These are phyloP conservation scores for Hyposoter didymator DNA, from an alignment of 2,888 invertebrate species.

Conservation along the genomic window DNA sequence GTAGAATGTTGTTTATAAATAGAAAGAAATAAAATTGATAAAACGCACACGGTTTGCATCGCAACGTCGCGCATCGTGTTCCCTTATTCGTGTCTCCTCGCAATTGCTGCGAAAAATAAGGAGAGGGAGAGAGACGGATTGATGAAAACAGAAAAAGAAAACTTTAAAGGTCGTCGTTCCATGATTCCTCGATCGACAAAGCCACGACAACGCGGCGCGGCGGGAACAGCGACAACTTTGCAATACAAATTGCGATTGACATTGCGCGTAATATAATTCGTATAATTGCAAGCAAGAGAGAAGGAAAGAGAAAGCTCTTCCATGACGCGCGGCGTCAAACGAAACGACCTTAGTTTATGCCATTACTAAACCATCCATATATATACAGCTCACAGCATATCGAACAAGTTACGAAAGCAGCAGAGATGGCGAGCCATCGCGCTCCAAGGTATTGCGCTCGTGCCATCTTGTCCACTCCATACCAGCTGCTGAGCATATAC, in stretches of 20 bases:
- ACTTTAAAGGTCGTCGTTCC: conserved; percentile 44
- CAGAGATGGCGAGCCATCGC: conserved; percentile 29
- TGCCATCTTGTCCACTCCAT: conserved; percentile 39
- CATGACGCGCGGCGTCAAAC: conserved; percentile 41
- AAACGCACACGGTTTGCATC: conserved; percentile 28
- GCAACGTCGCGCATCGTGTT: conserved; percentile 20
- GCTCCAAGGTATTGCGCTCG: conserved; percentile 36
- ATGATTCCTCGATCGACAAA: conserved; percentile 20
- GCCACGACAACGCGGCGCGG: conserved; percentile 18
- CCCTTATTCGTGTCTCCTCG: conserved; percentile 4
- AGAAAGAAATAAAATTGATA: conserved; percentile 4
- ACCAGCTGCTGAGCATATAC: conserved; percentile 21
- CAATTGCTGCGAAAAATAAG: background rate
- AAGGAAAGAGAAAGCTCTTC: conserved; percentile 52
- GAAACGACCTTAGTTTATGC: conserved; percentile 48
- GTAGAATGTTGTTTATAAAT: background rate
- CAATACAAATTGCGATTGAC: conserved; percentile 48
- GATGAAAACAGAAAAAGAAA: conserved; percentile 12
- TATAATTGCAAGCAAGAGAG: conserved; percentile 38
- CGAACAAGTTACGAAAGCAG: conserved; percentile 39
- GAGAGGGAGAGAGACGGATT: background rate
- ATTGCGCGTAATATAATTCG: conserved; percentile 52
- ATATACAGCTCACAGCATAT: conserved; percentile 13
- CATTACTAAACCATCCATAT: conserved; percentile 6
- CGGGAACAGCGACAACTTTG: conserved; percentile 19